Conservation (phyloP, 2,113 vertebrate species). For the Toxostoma redivivum region DNA sequence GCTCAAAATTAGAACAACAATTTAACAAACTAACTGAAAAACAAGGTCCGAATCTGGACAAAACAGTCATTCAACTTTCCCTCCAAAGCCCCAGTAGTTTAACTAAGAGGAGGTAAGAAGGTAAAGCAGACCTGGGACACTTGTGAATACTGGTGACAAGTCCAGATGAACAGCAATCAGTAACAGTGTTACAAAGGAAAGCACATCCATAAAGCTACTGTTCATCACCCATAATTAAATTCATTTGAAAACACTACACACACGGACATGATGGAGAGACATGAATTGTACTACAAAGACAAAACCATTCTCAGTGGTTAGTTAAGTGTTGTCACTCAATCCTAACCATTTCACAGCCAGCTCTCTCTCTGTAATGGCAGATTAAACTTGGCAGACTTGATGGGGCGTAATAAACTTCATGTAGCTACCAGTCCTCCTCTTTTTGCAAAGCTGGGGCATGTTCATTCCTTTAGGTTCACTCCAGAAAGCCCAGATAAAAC, state of each 20-base stretch:
- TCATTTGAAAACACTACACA: constrained; percentile 17
- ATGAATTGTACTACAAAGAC: constrained; percentile 21
- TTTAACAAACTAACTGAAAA: not conserved
- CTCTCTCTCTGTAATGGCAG: constrained; percentile 54
- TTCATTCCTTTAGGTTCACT: constrained; percentile 3
- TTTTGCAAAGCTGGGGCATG: not conserved
- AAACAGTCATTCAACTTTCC: not conserved
- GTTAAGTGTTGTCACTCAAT: constrained; percentile 65
- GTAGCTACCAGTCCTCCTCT: constrained; percentile 36
- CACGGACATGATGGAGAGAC: not conserved
- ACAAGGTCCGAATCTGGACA: not conserved
- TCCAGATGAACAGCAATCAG: not conserved
- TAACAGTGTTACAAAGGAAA: not conserved
- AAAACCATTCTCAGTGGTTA: constrained; percentile 49
- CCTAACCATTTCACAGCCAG: constrained; percentile 51
- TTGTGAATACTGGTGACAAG: not conserved
- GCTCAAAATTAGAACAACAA: not conserved
- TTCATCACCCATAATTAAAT: constrained; percentile 25
- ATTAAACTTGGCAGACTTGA: constrained; percentile 69
- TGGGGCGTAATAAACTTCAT: constrained; percentile 39
- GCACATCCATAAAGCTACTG: not conserved
- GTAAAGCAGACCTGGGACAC: not conserved
- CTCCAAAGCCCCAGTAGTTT: not conserved
- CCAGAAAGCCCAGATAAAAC: constrained; percentile 8
- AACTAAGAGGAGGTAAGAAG: not conserved